These are phyloP conservation scores for Heteropelma amictum DNA, from an alignment of 2,888 invertebrate genomes.

Conservation along the genomic window DNA sequence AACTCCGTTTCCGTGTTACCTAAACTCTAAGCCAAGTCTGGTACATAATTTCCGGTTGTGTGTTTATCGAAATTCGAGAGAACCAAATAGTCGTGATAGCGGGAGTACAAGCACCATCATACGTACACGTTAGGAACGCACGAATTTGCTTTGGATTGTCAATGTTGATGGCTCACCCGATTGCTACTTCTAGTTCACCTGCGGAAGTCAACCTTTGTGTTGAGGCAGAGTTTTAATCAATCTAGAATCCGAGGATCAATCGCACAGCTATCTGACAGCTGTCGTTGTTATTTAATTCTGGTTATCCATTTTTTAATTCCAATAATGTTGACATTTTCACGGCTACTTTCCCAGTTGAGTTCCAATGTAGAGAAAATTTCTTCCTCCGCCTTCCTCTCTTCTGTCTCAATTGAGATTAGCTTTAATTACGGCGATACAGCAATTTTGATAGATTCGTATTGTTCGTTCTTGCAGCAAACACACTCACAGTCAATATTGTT, in stretches of 20 bases:
- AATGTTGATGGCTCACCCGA: slow-evolving; percentile 4
- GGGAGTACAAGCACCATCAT: background rate
- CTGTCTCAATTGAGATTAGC: too few species aligned
- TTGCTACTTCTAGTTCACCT: background rate
- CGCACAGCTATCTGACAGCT: too few species aligned
- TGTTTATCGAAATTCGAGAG: slow-evolving; percentile 42
- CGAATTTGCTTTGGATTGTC: slow-evolving; percentile 30
- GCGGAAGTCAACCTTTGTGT: background rate
- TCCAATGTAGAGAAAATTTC: too few species aligned
- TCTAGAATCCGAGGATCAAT: background rate
- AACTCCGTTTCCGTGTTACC: slow-evolving; percentile 5
- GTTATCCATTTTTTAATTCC: too few species aligned
- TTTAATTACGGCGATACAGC: too few species aligned
- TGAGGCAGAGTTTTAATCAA: slow-evolving; percentile 11
- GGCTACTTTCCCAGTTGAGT: too few species aligned
- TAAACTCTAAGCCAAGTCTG: slow-evolving; percentile 44
- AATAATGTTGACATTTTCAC: too few species aligned
- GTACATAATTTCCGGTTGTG: slow-evolving; percentile 44
- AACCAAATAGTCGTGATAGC: slow-evolving; percentile 34
- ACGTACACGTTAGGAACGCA: background rate
- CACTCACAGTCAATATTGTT: too few species aligned
- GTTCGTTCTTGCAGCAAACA: too few species aligned
- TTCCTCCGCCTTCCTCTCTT: too few species aligned
- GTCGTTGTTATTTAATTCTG: too few species aligned
- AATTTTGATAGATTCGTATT: too few species aligned